Percentiles rank a stretch among this genome's conserved stretches.
These are phyloP conservation scores for Tillus elongatus DNA, from an alignment of 2,888 invertebrate genomes.

Conservation along the genomic window DNA sequence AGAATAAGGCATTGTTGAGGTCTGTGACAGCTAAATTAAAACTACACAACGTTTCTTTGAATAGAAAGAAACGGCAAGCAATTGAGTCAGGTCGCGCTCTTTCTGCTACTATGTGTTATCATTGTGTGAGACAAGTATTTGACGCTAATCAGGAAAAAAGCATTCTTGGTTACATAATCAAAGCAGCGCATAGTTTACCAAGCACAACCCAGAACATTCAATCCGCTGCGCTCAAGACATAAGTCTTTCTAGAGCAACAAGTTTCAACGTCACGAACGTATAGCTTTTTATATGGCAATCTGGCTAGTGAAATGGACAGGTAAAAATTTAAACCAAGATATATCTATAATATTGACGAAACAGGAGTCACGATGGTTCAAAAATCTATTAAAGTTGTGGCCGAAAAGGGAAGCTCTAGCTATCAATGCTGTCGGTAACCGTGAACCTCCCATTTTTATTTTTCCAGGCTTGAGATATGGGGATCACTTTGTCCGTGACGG, in stretches of 20 bases:
- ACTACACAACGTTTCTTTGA: too few species aligned
- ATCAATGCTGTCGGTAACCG: neutral
- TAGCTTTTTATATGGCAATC: neutral
- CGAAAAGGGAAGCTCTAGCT: neutral
- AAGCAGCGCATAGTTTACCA: too few species aligned
- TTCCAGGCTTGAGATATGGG: neutral
- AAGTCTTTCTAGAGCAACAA: neutral
- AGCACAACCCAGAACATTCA: too few species aligned
- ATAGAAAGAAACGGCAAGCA: too few species aligned
- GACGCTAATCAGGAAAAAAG: too few species aligned
- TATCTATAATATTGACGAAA: neutral
- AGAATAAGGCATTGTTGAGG: too few species aligned
- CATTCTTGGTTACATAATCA: too few species aligned
- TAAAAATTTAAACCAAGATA: neutral
- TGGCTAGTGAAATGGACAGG: neutral
- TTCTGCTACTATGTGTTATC: too few species aligned
- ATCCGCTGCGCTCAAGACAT: neutral
- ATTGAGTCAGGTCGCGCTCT: too few species aligned
- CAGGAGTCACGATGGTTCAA: neutral
- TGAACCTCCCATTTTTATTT: neutral
- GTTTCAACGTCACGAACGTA: neutral
- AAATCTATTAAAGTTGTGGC: neutral
- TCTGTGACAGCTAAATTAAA: too few species aligned
- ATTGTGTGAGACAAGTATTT: too few species aligned
- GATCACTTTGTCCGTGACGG: neutral